These are phyloP conservation scores for Poecilia gillii DNA, from an alignment of 2,797 vertebrate genomes.

Conservation along the genomic window DNA sequence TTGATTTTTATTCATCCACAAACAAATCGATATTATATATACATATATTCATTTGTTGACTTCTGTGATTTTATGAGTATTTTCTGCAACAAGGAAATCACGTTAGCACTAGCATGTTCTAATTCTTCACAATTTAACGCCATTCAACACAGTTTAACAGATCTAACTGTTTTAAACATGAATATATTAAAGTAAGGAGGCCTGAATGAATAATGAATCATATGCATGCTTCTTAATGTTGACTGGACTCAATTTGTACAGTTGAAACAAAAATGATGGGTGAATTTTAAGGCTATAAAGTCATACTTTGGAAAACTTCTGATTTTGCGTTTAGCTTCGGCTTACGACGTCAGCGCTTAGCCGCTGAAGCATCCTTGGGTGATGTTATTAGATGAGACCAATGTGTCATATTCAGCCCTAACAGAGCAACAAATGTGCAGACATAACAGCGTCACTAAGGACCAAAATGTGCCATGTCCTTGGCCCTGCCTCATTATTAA, in stretches of 20 bases:
- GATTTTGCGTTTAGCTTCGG: background rate
- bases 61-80: background rate
- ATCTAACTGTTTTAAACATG: background rate
- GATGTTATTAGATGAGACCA: background rate
- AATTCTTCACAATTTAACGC: background rate
- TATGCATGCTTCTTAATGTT: background rate
- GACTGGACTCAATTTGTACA: background rate
- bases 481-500: background rate
- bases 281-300: background rate
- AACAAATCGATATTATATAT: background rate
- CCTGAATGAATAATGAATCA: background rate
- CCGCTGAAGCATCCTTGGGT: background rate
- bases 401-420: background rate
- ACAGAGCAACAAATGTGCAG: constrained; percentile 10
- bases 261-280: background rate
- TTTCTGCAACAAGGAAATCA: background rate
- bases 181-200: background rate
- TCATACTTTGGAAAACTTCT: background rate
- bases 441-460: background rate
- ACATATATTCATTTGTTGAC: background rate
- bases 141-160: background rate
- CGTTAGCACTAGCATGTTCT: background rate
- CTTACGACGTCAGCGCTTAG: background rate
- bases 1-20: no score
- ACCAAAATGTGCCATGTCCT: background rate